These are phyloP conservation scores for Morelia viridis DNA, from an alignment of 2,797 vertebrate species.

Conservation along the genomic window DNA sequence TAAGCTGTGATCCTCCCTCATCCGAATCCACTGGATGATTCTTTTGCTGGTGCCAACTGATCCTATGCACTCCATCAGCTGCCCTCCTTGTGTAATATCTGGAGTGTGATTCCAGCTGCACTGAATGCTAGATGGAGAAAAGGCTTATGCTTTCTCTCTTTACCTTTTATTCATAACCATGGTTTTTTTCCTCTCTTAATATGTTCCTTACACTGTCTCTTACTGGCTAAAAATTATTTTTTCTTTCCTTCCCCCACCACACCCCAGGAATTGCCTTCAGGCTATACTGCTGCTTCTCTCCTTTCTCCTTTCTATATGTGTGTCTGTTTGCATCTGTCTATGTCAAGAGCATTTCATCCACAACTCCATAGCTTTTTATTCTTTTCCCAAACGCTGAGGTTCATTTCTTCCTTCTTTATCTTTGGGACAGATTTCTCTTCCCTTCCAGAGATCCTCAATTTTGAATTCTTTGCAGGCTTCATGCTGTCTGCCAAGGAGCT, in stretches of 20 bases:
- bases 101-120: neutral
- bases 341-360: neutral
- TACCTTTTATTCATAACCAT: neutral
- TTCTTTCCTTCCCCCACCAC: rapidly evolving
- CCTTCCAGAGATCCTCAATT: neutral
- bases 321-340: neutral
- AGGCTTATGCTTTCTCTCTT: neutral
- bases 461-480: neutral
- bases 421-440: neutral
- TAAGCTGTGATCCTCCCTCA: neutral
- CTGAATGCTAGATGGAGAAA: neutral
- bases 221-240: neutral
- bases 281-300: neutral
- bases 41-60: neutral
- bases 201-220: neutral
- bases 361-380: neutral
- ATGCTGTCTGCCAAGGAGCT: neutral
- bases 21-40: neutral
- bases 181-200: neutral
- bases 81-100: neutral
- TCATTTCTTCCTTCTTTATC: neutral
- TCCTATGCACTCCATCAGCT: neutral
- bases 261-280: neutral
- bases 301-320: neutral
- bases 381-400: neutral